Conservation (phyloP, 2,113 vertebrate species). For the Thalassoma bifasciatum region DNA sequence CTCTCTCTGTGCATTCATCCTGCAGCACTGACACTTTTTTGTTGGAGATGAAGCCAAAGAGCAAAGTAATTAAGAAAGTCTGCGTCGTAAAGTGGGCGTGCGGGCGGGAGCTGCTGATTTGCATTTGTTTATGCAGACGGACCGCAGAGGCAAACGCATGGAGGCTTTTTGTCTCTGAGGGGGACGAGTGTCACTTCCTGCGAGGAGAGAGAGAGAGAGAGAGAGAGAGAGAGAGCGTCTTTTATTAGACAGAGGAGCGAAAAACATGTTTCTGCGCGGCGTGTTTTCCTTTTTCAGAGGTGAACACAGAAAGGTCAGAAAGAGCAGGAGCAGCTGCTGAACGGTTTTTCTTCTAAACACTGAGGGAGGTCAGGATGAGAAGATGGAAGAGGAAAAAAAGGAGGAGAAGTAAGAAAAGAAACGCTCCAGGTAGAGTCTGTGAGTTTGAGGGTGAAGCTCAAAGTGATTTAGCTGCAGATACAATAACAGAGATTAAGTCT, state of each 20-base stretch:
- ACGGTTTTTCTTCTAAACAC: neutral
- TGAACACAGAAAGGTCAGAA: neutral
- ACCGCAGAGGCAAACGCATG: conserved; percentile 6
- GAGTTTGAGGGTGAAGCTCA: neutral
- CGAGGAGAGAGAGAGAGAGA: too few relatives aligned
- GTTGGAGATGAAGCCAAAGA: conserved; percentile 8
- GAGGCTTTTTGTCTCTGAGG: conserved; percentile 5
- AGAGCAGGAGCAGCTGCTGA: neutral
- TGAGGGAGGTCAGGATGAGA: neutral
- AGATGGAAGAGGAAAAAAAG: neutral
- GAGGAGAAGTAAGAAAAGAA: neutral
- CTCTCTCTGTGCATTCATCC: neutral
- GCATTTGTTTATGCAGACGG: conserved; percentile 26
- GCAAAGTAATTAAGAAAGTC: conserved; percentile 26
- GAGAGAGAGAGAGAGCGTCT: conserved; percentile 1
- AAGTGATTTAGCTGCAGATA: neutral
- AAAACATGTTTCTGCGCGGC: too few relatives aligned
- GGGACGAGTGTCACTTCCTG: neutral
- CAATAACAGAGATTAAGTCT: neutral
- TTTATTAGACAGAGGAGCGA: conserved; percentile 17
- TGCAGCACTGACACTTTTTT: conserved; percentile 3
- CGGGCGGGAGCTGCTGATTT: conserved; percentile 18
- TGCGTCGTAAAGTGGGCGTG: neutral
- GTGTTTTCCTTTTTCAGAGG: neutral
- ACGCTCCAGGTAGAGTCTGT: neutral